A percentile compares a stretch with the other conserved stretches of the same genome.
Conservation (phyloP, 2,113 vertebrate species). For the Dolichotis patagonum region DNA sequence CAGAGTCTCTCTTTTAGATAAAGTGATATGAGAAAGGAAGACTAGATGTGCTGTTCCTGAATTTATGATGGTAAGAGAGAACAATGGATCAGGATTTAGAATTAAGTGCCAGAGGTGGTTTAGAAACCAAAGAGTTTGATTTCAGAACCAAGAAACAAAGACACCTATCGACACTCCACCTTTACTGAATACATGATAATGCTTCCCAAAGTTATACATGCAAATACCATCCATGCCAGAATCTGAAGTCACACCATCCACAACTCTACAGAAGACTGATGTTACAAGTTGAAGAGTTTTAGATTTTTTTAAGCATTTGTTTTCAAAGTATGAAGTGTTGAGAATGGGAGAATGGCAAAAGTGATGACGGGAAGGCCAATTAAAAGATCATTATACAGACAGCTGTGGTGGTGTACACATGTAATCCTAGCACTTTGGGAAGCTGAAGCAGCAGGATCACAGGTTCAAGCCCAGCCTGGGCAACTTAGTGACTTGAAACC, state of each 20-base stretch:
- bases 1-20: background rate
- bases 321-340: background rate
- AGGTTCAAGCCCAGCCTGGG: background rate
- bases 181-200: background rate
- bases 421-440: background rate
- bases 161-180: background rate
- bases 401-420: background rate
- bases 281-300: background rate
- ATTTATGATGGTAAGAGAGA: background rate
- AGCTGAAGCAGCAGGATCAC: background rate
- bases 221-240: too few species aligned
- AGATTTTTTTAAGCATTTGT: constrained; percentile 26
- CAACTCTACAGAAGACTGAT: too few species aligned
- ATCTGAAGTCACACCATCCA: too few species aligned
- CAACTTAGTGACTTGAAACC: background rate
- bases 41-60: background rate
- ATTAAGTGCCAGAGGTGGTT: background rate
- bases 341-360: constrained; percentile 5
- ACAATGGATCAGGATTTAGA: background rate
- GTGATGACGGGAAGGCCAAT: background rate
- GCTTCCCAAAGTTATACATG: too few species aligned
- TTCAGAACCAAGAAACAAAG: background rate
- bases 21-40: background rate
- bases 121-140: background rate
- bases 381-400: background rate